These are phyloP conservation scores for Meiosimyza platycephala DNA, from an alignment of 2,888 invertebrate species.

Conservation along the genomic window DNA sequence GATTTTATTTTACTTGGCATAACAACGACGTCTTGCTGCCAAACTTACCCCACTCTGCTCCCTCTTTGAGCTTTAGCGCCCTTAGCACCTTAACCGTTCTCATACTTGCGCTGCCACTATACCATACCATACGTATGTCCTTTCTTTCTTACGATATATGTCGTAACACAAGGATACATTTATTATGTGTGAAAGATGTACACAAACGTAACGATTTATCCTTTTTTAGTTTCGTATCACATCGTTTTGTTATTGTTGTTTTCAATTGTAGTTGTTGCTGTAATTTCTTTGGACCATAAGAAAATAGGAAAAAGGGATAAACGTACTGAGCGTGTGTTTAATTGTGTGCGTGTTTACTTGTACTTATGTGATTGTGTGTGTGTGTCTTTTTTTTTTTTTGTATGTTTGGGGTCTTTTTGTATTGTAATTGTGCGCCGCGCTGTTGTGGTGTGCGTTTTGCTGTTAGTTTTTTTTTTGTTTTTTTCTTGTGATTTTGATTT, in stretches of 20 bases:
- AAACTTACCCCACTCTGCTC: neutral
- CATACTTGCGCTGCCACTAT: neutral
- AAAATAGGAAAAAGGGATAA: conserved; percentile 26
- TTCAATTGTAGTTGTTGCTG: conserved; percentile 25
- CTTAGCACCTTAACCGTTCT: neutral
- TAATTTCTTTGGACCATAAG: conserved; percentile 23
- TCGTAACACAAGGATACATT: conserved; percentile 62
- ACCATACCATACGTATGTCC: neutral
- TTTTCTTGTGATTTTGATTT: conserved; percentile 6
- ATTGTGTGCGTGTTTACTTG: conserved; percentile 21
- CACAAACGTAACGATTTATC: conserved; percentile 63
- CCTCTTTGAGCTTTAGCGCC: neutral
- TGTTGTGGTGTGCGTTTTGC: neutral
- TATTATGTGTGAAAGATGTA: conserved; percentile 64
- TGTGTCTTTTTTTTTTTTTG: neutral
- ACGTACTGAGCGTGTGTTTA: conserved; percentile 36
- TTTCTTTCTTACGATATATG: conserved; percentile 42
- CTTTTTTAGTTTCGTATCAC: conserved; percentile 55
- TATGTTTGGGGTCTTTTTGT: neutral
- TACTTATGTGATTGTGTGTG: conserved; percentile 15
- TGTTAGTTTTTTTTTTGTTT: no score
- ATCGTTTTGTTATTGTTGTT: conserved; percentile 34
- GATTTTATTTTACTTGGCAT: conserved; percentile 29
- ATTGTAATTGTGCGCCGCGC: conserved; percentile 4
- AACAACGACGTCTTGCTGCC: conserved; percentile 9